These are phyloP conservation scores for Bubo bubo DNA, from an alignment of 2,113 vertebrate genomes.

Conservation along the genomic window DNA sequence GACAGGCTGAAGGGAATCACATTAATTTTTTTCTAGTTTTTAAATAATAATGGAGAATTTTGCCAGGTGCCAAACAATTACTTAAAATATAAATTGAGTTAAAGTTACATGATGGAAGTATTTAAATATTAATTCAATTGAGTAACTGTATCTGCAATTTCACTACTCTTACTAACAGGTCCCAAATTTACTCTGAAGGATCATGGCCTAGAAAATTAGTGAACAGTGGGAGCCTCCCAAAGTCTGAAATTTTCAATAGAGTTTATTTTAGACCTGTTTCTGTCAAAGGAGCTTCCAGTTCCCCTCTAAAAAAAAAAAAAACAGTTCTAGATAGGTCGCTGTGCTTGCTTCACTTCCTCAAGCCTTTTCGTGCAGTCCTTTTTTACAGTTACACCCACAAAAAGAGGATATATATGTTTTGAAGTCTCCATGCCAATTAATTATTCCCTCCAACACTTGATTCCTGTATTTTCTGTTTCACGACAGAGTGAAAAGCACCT, in stretches of 20 bases:
- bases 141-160: neutral
- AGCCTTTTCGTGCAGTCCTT: constrained; percentile 4
- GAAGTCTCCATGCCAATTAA: neutral
- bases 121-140: neutral
- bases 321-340: neutral
- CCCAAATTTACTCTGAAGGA: neutral
- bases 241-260: neutral
- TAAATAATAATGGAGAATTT: neutral
- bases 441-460: neutral
- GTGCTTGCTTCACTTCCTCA: constrained; percentile 62
- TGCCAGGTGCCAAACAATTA: neutral
- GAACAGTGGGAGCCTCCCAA: neutral
- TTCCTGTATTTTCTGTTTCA: neutral
- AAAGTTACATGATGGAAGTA: neutral
- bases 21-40: neutral
- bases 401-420: constrained; percentile 30
- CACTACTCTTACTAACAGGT: neutral
- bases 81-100: neutral
- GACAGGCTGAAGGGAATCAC: neutral
- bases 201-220: neutral
- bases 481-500: neutral
- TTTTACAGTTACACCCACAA: constrained; percentile 42
- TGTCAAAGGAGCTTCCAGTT: constrained; percentile 53
- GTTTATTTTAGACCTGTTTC: constrained; percentile 8
- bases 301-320: neutral